Evolutionary conservation across 2,888 invertebrate genomes (phyloP).

Genomic region (Eupithecia subfuscata): DNA sequence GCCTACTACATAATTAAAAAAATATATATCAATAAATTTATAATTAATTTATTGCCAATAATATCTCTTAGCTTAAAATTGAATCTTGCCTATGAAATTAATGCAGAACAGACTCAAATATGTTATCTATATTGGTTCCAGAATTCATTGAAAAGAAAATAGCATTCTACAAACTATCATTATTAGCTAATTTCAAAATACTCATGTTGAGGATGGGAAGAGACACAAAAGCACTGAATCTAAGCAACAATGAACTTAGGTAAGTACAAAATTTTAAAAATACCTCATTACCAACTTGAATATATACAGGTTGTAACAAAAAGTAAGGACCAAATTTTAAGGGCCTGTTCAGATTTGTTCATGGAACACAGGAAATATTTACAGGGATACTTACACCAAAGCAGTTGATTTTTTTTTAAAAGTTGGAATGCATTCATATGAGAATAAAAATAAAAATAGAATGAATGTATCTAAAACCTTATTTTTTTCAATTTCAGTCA

Average conservation of each 20-base stretch:
- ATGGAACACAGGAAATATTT: no score
- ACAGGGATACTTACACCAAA: neutral
- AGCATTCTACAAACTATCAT: conserved; percentile 66
- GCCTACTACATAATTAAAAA: no score
- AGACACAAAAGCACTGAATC: conserved; percentile 68
- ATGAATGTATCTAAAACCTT: neutral
- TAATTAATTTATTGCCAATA: no score
- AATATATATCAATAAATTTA: no score
- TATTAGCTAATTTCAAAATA: conserved; percentile 68
- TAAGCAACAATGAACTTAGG: conserved; percentile 73
- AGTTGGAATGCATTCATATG: neutral
- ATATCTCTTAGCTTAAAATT: no score
- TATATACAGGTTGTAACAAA: neutral
- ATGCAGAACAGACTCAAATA: neutral
- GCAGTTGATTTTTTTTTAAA: neutral
- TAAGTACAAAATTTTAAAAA: conserved; percentile 41
- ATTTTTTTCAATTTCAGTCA: conserved; percentile 59
- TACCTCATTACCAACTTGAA: neutral
- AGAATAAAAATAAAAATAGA: neutral
- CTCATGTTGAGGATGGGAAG: conserved; percentile 75
- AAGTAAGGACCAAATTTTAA: no score
- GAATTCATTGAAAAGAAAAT: conserved; percentile 67
- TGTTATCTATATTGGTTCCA: conserved; percentile 51
- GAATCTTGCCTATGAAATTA: neutral
- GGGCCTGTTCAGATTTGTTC: no score